Percentiles rank a stretch among this genome's conserved stretches.
phyloP scores from a whole-genome alignment of 2,113 vertebrate genomes.

The Asarcornis scutulata region DNA sequence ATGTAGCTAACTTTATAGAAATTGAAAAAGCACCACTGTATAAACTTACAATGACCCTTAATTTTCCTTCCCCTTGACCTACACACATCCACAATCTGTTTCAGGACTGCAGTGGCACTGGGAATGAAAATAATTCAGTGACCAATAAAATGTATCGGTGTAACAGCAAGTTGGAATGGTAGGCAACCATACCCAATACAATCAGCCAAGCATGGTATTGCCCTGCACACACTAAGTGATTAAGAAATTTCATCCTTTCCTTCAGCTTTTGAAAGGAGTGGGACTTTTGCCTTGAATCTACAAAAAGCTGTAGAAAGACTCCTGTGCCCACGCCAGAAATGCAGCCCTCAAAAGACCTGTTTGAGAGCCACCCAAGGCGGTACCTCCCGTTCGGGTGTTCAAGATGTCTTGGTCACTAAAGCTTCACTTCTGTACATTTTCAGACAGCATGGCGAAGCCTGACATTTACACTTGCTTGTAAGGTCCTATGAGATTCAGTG shows the following conservation, averaged over 20 bases:
- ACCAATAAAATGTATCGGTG: conserved; percentile 41
- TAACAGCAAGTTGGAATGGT: not conserved
- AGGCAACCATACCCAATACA: conserved; percentile 2
- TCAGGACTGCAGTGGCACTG: conserved; percentile 51
- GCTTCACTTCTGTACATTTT: not conserved
- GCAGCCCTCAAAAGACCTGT: not conserved
- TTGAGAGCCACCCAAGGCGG: too few species aligned
- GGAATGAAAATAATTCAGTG: conserved; percentile 71
- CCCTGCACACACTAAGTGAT: not conserved
- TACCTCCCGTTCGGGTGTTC: not conserved
- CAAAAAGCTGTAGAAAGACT: fast-evolving
- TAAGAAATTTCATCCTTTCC: not conserved
- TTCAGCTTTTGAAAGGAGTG: not conserved
- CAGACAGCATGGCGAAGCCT: not conserved
- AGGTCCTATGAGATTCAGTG: not conserved
- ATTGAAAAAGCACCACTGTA: conserved; percentile 77
- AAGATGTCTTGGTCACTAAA: not conserved
- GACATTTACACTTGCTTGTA: not conserved
- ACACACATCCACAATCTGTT: conserved; percentile 56
- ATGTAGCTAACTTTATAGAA: conserved; percentile 75
- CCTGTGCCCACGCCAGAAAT: not conserved
- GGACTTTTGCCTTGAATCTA: not conserved
- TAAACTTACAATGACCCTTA: conserved; percentile 80
- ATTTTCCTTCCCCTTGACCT: conserved; percentile 82
- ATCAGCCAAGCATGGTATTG: not conserved